These are phyloP conservation scores for Kryphioiulus occultus DNA, from an alignment of 2,888 invertebrate species.

Conservation along the genomic window DNA sequence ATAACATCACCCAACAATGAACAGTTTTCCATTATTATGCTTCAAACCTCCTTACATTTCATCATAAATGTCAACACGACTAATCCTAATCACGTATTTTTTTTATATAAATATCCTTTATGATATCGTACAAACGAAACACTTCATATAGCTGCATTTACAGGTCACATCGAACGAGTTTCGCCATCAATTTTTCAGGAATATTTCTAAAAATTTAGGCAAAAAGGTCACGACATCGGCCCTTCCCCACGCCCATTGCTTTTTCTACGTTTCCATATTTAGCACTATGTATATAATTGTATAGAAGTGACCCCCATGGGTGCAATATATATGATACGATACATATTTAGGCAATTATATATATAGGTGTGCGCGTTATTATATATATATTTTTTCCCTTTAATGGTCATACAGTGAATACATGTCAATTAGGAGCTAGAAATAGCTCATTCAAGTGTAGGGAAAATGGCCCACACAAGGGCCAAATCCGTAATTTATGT, in stretches of 20 bases:
- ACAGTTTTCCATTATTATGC: neutral
- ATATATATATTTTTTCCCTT: neutral
- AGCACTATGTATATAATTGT: neutral
- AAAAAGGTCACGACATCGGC: neutral
- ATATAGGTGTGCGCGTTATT: slow-evolving; percentile 17
- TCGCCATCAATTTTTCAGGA: neutral
- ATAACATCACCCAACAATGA: neutral
- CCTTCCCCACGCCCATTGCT: neutral
- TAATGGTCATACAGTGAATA: slow-evolving; percentile 20
- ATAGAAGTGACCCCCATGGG: slow-evolving; percentile 26
- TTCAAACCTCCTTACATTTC: neutral
- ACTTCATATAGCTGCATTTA: slow-evolving; percentile 1
- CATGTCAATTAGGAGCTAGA: slow-evolving; percentile 10
- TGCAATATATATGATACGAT: slow-evolving; percentile 35
- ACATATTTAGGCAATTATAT: slow-evolving; percentile 21
- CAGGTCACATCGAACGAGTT: slow-evolving; percentile 17
- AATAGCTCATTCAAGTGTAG: slow-evolving; percentile 1
- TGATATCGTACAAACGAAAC: slow-evolving; percentile 25
- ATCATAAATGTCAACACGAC: neutral
- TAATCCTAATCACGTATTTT: neutral
- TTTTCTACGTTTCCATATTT: slow-evolving; percentile 19
- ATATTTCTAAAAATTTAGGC: neutral
- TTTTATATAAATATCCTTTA: slow-evolving; percentile 30
- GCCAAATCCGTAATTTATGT: slow-evolving; percentile 11
- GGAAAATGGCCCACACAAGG: neutral